These are phyloP conservation scores for Montipora capricornis DNA, from an alignment of 64 coral and sea anemone species.

Conservation along the genomic window DNA sequence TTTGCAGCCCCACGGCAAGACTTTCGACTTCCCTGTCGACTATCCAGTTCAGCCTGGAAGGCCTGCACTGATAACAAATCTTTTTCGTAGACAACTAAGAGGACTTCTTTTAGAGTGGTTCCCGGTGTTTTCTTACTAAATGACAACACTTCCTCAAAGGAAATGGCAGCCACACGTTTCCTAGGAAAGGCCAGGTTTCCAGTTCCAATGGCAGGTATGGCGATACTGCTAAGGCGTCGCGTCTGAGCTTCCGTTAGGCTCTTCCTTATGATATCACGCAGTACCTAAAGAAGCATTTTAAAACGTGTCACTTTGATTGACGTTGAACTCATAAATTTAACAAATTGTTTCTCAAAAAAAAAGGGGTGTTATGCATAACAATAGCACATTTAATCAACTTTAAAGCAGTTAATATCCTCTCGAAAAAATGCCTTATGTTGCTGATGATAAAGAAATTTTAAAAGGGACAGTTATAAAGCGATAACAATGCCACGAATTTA, in stretches of 20 bases:
- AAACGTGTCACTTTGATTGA: not conserved
- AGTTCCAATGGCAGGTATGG: slow-evolving; percentile 64
- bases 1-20: not conserved
- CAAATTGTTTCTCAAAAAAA: too few relatives aligned
- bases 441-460: too few relatives aligned
- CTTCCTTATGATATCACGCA: slow-evolving; percentile 36
- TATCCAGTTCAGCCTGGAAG: slow-evolving; percentile 41
- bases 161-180: slow-evolving; percentile 36
- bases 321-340: too few relatives aligned
- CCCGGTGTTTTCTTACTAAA: slow-evolving; percentile 49
- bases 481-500: too few relatives aligned
- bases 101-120: slow-evolving; percentile 25
- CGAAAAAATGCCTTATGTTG: too few relatives aligned
- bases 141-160: slow-evolving; percentile 38
- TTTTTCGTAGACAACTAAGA: slow-evolving; percentile 41
- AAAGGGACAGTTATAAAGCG: too few relatives aligned
- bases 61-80: slow-evolving; percentile 49
- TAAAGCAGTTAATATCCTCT: too few relatives aligned
- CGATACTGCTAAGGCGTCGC: not conserved
- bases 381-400: too few relatives aligned
- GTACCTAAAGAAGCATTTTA: not conserved
- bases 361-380: too few relatives aligned
- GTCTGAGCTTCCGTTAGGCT: slow-evolving; percentile 41
- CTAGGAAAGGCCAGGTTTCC: slow-evolving; percentile 58
- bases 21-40: not conserved